Base-by-base conservation (phyloP, 2,113 vertebrate species). In the Burhinus oedicnemus region DNA sequence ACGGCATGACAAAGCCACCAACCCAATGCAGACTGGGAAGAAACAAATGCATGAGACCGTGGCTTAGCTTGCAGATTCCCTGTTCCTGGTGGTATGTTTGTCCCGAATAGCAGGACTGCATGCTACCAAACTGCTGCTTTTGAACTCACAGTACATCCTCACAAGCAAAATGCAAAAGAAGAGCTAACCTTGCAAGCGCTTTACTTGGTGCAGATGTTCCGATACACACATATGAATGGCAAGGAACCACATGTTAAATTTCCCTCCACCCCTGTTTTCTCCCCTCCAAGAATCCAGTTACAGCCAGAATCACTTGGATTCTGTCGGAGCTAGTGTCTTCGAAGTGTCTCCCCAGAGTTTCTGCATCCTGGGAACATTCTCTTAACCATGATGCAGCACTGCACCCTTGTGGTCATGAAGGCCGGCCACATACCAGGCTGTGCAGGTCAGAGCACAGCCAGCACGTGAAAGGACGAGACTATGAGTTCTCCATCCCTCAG, bases 351-450 rank as follows among this genome's bases (percentile, higher is more conserved):
- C 51, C 10, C 18, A 15, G 25, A 58, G 29, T 15, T 78, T 42
- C 22, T 36, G 44, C 36, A 44, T 3, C 17, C 40, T 42, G 55
- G 58, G 15, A 27, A 6, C 3, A 65, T 7, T 89, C 17, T 47
- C 40, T 32, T 19, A 38, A 54, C 1, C 7, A 4, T 14, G 19
- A 51, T 1, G 26, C 68, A 89, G 34, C 45, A 68, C 66, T n/a
- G 51, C 1, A 3, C 36, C 55, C 72, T 61, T 18, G 72, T 44
- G 76, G 34, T 27, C n/a, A 75, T 3, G 36, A 61, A 52, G 58
- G 44, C 6, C 0, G 0, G 22, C 25, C 57, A 51, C 25, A 0
- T 1, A 26, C 7, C 26, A 45, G 66, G 26, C 47, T 89, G n/a
- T 30, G 29, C 64, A 26, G 61, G 11, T 32, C 87, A 87, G 47